phyloP scores from a whole-genome alignment of 2,797 vertebrate genomes.

The Astyanax mexicanus region DNA sequence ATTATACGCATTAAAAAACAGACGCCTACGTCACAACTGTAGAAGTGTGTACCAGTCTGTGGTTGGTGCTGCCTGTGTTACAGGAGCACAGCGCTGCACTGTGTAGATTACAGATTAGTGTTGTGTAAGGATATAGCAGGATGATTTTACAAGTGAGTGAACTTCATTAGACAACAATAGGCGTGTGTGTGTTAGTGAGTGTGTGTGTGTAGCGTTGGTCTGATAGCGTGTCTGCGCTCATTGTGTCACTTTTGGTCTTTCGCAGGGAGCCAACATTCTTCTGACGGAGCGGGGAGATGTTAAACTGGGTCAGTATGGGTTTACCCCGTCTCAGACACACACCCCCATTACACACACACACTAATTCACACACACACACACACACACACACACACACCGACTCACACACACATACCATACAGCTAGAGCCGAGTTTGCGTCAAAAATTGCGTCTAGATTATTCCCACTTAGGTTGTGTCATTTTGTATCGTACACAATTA shows the following conservation, averaged over 20 bases:
- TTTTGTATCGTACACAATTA: too few relatives aligned
- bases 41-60: not conserved
- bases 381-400: too few relatives aligned
- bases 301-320: slow-evolving; percentile 85
- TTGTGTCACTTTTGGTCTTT: slow-evolving; percentile 52
- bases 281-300: slow-evolving; percentile 89
- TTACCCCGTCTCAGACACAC: slow-evolving; percentile 21
- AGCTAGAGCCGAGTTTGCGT: too few relatives aligned
- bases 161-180: slow-evolving; percentile 41
- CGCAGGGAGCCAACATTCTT: slow-evolving; percentile 91
- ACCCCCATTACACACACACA: not conserved
- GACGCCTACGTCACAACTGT: too few relatives aligned
- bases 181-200: slow-evolving; percentile 46
- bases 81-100: not conserved
- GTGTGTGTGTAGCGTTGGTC: slow-evolving; percentile 12
- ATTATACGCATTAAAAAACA: too few relatives aligned
- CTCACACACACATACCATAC: too few relatives aligned
- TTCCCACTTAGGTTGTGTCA: too few relatives aligned
- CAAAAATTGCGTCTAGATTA: too few relatives aligned
- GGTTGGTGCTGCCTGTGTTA: not conserved
- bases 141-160: slow-evolving; percentile 41
- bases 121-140: not conserved
- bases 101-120: not conserved
- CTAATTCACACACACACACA: too few relatives aligned
- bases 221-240: slow-evolving; percentile 33